Percentiles rank a stretch among this genome's conserved stretches.
These are phyloP conservation scores for Cyclophora albipunctata DNA, from an alignment of 2,888 invertebrate species.

Conservation along the genomic window DNA sequence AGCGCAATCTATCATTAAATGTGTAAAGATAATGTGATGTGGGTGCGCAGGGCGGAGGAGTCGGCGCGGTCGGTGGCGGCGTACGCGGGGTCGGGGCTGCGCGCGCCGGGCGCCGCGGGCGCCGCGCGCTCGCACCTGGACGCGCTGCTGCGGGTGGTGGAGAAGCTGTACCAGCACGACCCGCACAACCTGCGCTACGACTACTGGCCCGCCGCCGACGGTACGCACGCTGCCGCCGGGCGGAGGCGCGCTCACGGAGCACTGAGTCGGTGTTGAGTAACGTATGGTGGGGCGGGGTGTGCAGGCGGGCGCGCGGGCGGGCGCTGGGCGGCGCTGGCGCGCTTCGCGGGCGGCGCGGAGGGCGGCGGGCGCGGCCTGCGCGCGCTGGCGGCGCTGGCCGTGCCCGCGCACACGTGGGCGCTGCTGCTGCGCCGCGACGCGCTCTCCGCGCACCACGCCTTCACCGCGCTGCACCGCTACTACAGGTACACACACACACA, in stretches of 20 bases:
- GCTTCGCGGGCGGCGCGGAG: slow-evolving; percentile 90
- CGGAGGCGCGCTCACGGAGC: slow-evolving; percentile 88
- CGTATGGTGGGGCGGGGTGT: too few relatives aligned
- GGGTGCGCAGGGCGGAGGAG: slow-evolving; percentile 84
- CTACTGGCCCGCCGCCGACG: slow-evolving; percentile 85
- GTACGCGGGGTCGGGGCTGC: slow-evolving; percentile 78
- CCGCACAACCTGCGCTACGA: slow-evolving; percentile 83
- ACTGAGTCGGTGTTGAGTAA: too few relatives aligned
- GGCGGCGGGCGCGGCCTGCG: slow-evolving; percentile 86
- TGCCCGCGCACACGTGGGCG: slow-evolving; percentile 82
- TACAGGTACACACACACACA: slow-evolving; percentile 63
- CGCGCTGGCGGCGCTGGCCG: slow-evolving; percentile 89
- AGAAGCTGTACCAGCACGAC: slow-evolving; percentile 85
- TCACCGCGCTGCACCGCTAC: slow-evolving; percentile 81
- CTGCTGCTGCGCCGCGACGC: slow-evolving; percentile 56
- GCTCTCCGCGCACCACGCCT: slow-evolving; percentile 53
- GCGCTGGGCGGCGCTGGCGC: slow-evolving; percentile 77
- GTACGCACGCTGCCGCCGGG: slow-evolving; percentile 22
- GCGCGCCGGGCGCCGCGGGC: slow-evolving; percentile 62
- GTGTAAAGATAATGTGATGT: too few relatives aligned
- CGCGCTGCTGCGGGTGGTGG: slow-evolving; percentile 85
- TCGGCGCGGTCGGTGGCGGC: slow-evolving; percentile 85
- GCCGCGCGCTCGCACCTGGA: slow-evolving; percentile 84
- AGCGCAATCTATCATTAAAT: too few relatives aligned
- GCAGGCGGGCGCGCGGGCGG: neutral